phyloP scores from a whole-genome alignment of 2,888 invertebrate species.

The Acrobasis consociella region DNA sequence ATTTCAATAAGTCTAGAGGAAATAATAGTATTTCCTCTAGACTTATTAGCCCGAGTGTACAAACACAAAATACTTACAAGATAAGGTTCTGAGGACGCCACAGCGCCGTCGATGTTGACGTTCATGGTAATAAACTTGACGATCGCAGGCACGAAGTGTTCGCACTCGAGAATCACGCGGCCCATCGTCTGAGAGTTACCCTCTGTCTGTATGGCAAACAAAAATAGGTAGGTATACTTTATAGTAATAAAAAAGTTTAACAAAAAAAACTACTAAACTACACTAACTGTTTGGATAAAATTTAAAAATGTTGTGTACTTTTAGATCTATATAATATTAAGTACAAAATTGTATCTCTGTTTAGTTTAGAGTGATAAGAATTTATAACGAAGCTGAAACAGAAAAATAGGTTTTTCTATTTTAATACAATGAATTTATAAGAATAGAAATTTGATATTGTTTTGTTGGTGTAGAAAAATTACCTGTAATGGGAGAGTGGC shows the following conservation, averaged over 20 bases:
- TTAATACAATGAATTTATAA: no score
- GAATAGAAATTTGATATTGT: no score
- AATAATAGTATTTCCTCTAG: no score
- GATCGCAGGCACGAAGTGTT: constrained; percentile 86
- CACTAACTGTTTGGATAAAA: no score
- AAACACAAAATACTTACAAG: constrained; percentile 50
- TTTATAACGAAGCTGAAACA: no score
- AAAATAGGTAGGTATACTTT: not conserved
- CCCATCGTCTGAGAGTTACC: constrained; percentile 83
- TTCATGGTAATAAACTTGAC: constrained; percentile 86
- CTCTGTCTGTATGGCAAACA: constrained; percentile 53
- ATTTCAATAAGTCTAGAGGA: no score
- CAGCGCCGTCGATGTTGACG: constrained; percentile 65
- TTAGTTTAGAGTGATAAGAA: no score
- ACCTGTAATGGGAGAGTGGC: constrained; percentile 82
- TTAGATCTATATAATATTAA: no score
- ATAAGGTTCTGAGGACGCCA: constrained; percentile 66
- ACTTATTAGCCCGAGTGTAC: no score
- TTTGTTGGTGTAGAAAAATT: constrained; percentile 20
- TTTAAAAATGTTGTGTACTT: no score
- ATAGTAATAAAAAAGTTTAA: not conserved
- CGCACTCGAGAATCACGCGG: constrained; percentile 84
- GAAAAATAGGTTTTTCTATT: no score
- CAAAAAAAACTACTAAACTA: not conserved
- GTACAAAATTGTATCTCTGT: no score